A percentile compares a stretch with the other conserved stretches of the same genome.
Conservation (phyloP, 1,140 invertebrate species). For the Ptiloglossa arizonensis region DNA sequence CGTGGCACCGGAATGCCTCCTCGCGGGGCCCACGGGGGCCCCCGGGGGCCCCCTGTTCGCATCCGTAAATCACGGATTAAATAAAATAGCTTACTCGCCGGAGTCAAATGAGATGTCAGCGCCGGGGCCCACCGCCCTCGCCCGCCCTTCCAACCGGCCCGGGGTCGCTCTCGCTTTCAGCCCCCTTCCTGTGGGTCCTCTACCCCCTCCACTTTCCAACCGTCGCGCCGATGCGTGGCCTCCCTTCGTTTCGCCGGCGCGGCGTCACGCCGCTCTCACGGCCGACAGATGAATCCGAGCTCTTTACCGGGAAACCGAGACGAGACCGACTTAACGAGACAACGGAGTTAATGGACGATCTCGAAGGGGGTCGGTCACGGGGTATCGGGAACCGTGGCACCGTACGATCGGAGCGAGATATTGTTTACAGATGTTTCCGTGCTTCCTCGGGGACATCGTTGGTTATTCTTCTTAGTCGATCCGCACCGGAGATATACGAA, state of each 20-base stretch:
- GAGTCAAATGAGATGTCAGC: slow-evolving; percentile 70
- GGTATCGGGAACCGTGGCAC: background rate
- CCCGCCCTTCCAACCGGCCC: slow-evolving; percentile 33
- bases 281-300: slow-evolving; percentile 38
- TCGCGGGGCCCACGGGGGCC: too few species aligned
- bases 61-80: slow-evolving; percentile 69
- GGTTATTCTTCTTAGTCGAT: too few species aligned
- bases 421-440: background rate
- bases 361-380: too few species aligned
- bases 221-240: background rate
- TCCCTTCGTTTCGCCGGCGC: background rate
- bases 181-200: slow-evolving; percentile 21
- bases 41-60: slow-evolving; percentile 52
- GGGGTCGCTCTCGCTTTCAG: slow-evolving; percentile 56
- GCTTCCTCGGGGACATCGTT: background rate
- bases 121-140: slow-evolving; percentile 62
- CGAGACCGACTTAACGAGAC: slow-evolving; percentile 48
- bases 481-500: too few species aligned
- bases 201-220: background rate
- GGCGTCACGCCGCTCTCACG: background rate
- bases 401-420: slow-evolving; percentile 13
- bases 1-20: slow-evolving; percentile 54
- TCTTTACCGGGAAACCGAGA: slow-evolving; percentile 35
- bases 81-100: slow-evolving; percentile 65
- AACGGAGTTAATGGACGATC: slow-evolving; percentile 6